These are phyloP conservation scores for Andricus curvator DNA, from an alignment of 2,888 invertebrate genomes.

Conservation along the genomic window DNA sequence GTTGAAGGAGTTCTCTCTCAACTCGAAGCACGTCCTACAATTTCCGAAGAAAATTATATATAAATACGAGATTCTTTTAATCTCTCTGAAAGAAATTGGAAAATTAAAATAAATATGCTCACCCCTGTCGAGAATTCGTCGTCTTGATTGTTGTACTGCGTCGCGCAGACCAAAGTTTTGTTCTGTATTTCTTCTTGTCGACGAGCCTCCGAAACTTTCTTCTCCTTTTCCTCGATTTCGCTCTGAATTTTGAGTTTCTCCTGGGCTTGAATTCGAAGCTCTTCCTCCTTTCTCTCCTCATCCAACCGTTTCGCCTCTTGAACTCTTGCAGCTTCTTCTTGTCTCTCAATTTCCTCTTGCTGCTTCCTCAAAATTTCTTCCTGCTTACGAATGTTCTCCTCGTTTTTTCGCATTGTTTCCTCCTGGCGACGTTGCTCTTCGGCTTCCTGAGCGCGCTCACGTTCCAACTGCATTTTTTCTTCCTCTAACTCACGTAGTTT, in stretches of 20 bases:
- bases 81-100: slow-evolving; percentile 23
- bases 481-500: slow-evolving; percentile 80
- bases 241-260: slow-evolving; percentile 69
- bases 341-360: slow-evolving; percentile 59
- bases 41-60: background rate
- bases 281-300: slow-evolving; percentile 65
- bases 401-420: slow-evolving; percentile 73
- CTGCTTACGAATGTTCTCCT: slow-evolving; percentile 72
- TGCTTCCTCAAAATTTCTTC: slow-evolving; percentile 70
- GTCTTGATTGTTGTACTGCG: slow-evolving; percentile 61
- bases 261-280: slow-evolving; percentile 63
- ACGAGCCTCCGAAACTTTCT: slow-evolving; percentile 67
- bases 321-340: slow-evolving; percentile 62
- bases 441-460: slow-evolving; percentile 74
- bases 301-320: slow-evolving; percentile 64
- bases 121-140: slow-evolving; percentile 74
- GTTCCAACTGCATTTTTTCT: slow-evolving; percentile 79
- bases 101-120: slow-evolving; percentile 48
- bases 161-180: slow-evolving; percentile 61
- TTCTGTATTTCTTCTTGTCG: slow-evolving; percentile 77
- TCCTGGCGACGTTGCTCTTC: slow-evolving; percentile 67
- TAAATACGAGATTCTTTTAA: background rate
- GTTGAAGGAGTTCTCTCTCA: slow-evolving; percentile 87
- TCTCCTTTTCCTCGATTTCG: slow-evolving; percentile 73
- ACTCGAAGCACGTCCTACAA: slow-evolving; percentile 86